Evolutionary conservation across 2,113 vertebrate genomes (phyloP).

Genomic region (human (Homo sapiens)): GRCh38 chr1:187812001-187812500

Average conservation of each 20-base stretch:
- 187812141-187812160: neutral
- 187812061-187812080: neutral
- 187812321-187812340: neutral
- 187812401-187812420: neutral
- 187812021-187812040: neutral
- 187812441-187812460: neutral
- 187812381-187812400: neutral
- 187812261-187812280: neutral
- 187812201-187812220: neutral
- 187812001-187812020: neutral
- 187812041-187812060: neutral
- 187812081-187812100: neutral
- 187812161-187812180: neutral
- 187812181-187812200: neutral
- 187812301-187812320: neutral
- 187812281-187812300: neutral
- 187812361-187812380: neutral
- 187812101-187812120: neutral
- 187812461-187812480: neutral
- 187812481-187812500: neutral
- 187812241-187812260: neutral
- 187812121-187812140: conserved; percentile 3
- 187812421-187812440: neutral
- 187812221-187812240: neutral
- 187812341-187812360: neutral